Conservation (phyloP, 2,888 invertebrate genomes). For the Drosophila imparisetae region DNA sequence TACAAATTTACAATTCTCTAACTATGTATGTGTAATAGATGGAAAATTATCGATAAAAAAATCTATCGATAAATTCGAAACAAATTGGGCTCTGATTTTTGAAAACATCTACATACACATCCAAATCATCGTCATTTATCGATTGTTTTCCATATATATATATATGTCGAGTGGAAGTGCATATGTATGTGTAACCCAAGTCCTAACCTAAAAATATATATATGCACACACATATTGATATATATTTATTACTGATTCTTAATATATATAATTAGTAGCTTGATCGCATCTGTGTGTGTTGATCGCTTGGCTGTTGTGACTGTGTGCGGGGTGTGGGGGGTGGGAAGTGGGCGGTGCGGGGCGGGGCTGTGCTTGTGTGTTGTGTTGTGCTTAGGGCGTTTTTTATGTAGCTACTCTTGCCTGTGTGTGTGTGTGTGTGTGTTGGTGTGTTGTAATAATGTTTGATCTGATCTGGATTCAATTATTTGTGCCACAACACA, state of each 20-base stretch:
- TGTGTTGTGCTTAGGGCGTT: slow-evolving; percentile 35
- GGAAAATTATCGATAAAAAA: slow-evolving; percentile 30
- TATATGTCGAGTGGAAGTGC: not conserved
- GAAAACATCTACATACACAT: not conserved
- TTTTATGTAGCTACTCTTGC: slow-evolving; percentile 25
- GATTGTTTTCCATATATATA: slow-evolving; percentile 16
- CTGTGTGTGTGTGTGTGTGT: not conserved
- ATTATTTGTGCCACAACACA: not conserved
- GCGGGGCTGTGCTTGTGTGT: slow-evolving; percentile 31
- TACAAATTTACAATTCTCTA: not conserved
- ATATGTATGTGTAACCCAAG: not conserved
- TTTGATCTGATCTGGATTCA: slow-evolving; percentile 6
- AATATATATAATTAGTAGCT: slow-evolving; percentile 7
- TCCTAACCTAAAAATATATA: not conserved
- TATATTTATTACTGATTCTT: slow-evolving; percentile 11
- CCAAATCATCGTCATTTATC: slow-evolving; percentile 9
- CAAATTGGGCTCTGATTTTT: not conserved
- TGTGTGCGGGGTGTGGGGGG: not conserved
- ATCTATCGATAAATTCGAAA: slow-evolving; percentile 1
- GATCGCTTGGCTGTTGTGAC: slow-evolving; percentile 12
- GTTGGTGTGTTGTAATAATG: slow-evolving; percentile 13
- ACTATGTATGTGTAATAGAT: slow-evolving; percentile 5
- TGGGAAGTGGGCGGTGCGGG: not conserved
- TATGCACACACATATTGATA: slow-evolving; percentile 9
- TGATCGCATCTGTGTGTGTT: not conserved